Conservation (phyloP, 1,140 invertebrate species). For the Papilio glaucus region DNA sequence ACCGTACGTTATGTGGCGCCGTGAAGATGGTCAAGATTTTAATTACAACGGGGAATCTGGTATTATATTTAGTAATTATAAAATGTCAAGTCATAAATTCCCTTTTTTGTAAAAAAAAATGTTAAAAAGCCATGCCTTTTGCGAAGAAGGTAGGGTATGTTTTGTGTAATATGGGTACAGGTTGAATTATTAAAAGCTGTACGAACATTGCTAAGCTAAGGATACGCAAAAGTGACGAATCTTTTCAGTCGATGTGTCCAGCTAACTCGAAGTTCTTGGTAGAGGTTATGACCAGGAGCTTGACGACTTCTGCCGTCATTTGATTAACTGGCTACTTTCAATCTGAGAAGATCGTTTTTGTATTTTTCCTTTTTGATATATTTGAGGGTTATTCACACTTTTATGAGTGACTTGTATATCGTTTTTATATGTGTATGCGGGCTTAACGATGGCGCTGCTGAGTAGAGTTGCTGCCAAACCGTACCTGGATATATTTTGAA, state of each 20-base stretch:
- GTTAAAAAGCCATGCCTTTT: too few relatives aligned
- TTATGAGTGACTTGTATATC: slow-evolving; percentile 12
- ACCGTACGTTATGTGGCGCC: slow-evolving; percentile 95
- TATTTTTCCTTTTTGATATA: neutral
- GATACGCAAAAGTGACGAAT: too few relatives aligned
- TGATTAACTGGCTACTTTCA: too few relatives aligned
- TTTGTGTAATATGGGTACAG: too few relatives aligned
- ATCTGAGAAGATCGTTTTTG: too few relatives aligned
- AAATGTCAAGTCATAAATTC: neutral
- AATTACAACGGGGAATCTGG: slow-evolving; percentile 93
- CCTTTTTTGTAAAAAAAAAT: neutral
- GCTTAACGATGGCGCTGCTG: slow-evolving; percentile 31
- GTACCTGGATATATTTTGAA: slow-evolving; percentile 35
- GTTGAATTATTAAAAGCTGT: too few relatives aligned
- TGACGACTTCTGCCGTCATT: too few relatives aligned
- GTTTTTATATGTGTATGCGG: slow-evolving; percentile 26
- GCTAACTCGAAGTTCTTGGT: too few relatives aligned
- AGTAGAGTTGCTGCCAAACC: slow-evolving; percentile 36
- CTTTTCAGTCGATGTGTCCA: too few relatives aligned
- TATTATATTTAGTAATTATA: slow-evolving; percentile 74
- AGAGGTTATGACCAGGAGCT: too few relatives aligned
- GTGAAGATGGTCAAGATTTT: slow-evolving; percentile 94
- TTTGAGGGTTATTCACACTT: slow-evolving; percentile 1
- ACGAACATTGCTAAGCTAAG: too few relatives aligned
- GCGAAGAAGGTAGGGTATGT: too few relatives aligned